Base-by-base conservation (phyloP, 1,140 invertebrate genomes). In the Trinorchestia longiramus region DNA sequence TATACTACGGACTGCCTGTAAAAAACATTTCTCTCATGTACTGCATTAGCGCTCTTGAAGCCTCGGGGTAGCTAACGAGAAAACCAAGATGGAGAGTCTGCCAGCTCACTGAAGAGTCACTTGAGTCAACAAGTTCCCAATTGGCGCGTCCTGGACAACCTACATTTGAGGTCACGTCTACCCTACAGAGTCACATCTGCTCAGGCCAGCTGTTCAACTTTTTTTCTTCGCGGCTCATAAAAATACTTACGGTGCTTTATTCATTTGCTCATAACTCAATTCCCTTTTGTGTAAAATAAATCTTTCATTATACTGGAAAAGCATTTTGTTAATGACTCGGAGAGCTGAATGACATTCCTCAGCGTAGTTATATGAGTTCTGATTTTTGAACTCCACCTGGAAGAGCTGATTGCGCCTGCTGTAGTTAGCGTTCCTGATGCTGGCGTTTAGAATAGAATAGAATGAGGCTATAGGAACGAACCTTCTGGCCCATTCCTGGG, bases 71-170 rank as follows among this genome's bases (percentile, higher is more conserved):
- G 62, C 62, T 77, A 77, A 77, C 62, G 62, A 77, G 62, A 77
- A 77, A 23, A 77, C 15, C 62, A 77, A 77, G 47, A 53, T 8
- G 62, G 62, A 77, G 62, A 77, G 62, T 23, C 62, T 53, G 15
- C 28, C 62, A 36, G 62, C 62, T 77, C 62, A 36, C 62, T 77
- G 11, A 77, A 77, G 62, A 77, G 62, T 77, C 62, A 77, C 62
- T 77, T 77, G 62, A 77, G 62, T 77, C 62, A 77, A 77, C 62
- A 77, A 77, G 62, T 77, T 77, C 62, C 62, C 62, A 77, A 77
- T 77, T 77, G 62, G 28, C 62, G 62, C 62, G 62, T 77, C 62
- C 62, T 77, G 62, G 62, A 77, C 28, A 77, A 36, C 62, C 62
- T 77, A 77, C 62, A 77, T 77, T 77, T 77, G 62, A 77, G 62